Percentiles rank a stretch among this genome's conserved stretches.
These are phyloP conservation scores for Proales similis DNA, from an alignment of 1,140 invertebrate genomes.

Conservation along the genomic window DNA sequence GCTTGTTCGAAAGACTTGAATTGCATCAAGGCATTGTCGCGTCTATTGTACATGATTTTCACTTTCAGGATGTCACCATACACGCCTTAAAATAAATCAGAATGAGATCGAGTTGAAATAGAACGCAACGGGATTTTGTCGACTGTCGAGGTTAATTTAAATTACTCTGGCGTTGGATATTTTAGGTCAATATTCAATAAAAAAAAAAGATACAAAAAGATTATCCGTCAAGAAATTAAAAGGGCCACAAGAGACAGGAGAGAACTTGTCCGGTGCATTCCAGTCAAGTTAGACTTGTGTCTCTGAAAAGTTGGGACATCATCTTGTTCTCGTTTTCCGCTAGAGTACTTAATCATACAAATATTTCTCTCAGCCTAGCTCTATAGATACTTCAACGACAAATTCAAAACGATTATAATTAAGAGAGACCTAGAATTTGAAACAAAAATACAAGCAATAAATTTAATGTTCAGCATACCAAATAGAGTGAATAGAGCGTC, in stretches of 20 bases:
- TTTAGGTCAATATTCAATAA: slow-evolving; percentile 1
- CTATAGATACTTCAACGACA: too few relatives aligned
- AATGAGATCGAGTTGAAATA: not conserved
- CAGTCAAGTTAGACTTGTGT: too few relatives aligned
- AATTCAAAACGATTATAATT: slow-evolving; percentile 11
- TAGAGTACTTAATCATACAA: too few relatives aligned
- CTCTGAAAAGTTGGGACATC: too few relatives aligned
- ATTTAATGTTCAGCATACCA: slow-evolving; percentile 60
- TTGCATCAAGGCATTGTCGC: slow-evolving; percentile 97
- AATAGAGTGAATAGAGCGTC: slow-evolving; percentile 99
- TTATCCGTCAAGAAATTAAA: not conserved
- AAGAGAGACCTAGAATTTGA: not conserved
- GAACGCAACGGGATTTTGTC: too few relatives aligned
- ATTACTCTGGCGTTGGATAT: not conserved
- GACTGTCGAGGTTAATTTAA: too few relatives aligned
- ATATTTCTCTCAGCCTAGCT: too few relatives aligned
- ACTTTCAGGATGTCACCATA: slow-evolving; percentile 98
- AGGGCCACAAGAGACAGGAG: too few relatives aligned
- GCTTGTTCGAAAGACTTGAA: slow-evolving; percentile 96
- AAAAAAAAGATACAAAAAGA: not conserved
- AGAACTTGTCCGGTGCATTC: too few relatives aligned
- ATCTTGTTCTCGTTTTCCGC: too few relatives aligned
- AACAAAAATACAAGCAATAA: slow-evolving; percentile 15
- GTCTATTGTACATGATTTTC: slow-evolving; percentile 99
- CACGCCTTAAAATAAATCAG: slow-evolving; percentile 57